A percentile compares a stretch with the other conserved stretches of the same genome.
Conservation (phyloP, 92 coral and sea anemone genomes). For the Phenganax marumi region DNA sequence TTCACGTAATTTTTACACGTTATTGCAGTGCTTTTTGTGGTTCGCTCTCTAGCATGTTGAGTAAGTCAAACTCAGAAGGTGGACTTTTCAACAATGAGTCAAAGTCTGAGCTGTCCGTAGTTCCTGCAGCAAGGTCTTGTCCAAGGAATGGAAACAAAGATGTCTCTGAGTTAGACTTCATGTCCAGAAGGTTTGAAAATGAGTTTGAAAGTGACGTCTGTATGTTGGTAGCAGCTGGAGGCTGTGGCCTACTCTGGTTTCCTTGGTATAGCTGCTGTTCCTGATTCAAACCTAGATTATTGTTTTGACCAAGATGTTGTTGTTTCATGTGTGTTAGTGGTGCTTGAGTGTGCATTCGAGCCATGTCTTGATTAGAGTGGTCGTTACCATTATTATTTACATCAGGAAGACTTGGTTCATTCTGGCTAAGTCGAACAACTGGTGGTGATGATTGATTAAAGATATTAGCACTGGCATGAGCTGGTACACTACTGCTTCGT, state of each 20-base stretch:
- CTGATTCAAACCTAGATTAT: slow-evolving; percentile 88
- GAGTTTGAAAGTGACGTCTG: slow-evolving; percentile 38
- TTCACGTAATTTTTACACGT: neutral
- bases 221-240: slow-evolving; percentile 15
- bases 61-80: slow-evolving; percentile 38
- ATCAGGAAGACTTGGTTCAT: slow-evolving; percentile 29
- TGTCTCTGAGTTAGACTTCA: slow-evolving; percentile 38
- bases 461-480: slow-evolving; percentile 23
- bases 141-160: slow-evolving; percentile 43
- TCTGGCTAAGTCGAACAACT: slow-evolving; percentile 31
- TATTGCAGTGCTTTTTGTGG: slow-evolving; percentile 36
- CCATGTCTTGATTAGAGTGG: slow-evolving; percentile 24
- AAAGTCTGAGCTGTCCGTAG: slow-evolving; percentile 33
- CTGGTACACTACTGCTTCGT: slow-evolving; percentile 40
- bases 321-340: slow-evolving; percentile 38
- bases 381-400: slow-evolving; percentile 44
- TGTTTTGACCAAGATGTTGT: slow-evolving; percentile 69
- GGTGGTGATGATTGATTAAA: slow-evolving; percentile 45
- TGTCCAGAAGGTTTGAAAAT: slow-evolving; percentile 38
- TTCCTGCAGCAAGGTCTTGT: slow-evolving; percentile 22
- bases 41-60: slow-evolving; percentile 33
- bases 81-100: slow-evolving; percentile 43
- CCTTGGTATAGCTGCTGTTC: slow-evolving; percentile 62
- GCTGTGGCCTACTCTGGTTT: slow-evolving; percentile 29
- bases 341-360: slow-evolving; percentile 25